Evolutionary conservation across 2,888 invertebrate species (phyloP).

Genomic region (Pogonocherus hispidulus): DNA sequence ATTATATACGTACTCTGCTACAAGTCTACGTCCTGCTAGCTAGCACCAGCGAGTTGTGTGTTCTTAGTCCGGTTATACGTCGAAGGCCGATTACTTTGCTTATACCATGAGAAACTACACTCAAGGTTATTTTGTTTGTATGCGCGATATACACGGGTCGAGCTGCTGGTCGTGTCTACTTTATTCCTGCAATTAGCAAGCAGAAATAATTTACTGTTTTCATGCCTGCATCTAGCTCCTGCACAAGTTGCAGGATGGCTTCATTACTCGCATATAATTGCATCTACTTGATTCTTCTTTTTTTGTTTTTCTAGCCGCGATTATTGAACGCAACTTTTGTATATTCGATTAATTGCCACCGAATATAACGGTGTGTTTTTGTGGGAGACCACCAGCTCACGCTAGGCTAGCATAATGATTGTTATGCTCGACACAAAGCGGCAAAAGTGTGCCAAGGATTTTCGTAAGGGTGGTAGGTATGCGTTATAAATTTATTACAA

Average conservation of each 20-base stretch:
- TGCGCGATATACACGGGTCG: constrained; percentile 35
- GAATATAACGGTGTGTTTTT: constrained; percentile 5
- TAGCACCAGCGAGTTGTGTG: constrained; percentile 13
- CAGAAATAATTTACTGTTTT: constrained; percentile 40
- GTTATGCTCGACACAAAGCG: not conserved
- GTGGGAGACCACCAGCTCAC: not conserved
- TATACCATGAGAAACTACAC: constrained; percentile 61
- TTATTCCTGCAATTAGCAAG: constrained; percentile 41
- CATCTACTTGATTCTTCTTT: not conserved
- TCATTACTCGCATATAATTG: constrained; percentile 19
- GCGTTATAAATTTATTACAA: not conserved
- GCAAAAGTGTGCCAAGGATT: constrained; percentile 15
- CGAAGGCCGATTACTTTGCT: constrained; percentile 61
- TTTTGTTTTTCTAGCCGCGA: not conserved
- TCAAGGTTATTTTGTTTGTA: constrained; percentile 58
- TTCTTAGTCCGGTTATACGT: constrained; percentile 55
- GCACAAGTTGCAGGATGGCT: constrained; percentile 27
- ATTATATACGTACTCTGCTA: constrained; percentile 33
- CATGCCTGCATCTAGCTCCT: constrained; percentile 28
- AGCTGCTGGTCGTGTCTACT: constrained; percentile 34
- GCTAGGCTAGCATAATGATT: not conserved
- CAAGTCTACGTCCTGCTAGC: constrained; percentile 35
- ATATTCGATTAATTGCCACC: not conserved
- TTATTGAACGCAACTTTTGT: not conserved
- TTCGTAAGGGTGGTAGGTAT: constrained; percentile 10